A percentile compares a stretch with the other conserved stretches of the same genome.
Conservation (phyloP, 1,140 invertebrate species). For the Tachypleus tridentatus region DNA sequence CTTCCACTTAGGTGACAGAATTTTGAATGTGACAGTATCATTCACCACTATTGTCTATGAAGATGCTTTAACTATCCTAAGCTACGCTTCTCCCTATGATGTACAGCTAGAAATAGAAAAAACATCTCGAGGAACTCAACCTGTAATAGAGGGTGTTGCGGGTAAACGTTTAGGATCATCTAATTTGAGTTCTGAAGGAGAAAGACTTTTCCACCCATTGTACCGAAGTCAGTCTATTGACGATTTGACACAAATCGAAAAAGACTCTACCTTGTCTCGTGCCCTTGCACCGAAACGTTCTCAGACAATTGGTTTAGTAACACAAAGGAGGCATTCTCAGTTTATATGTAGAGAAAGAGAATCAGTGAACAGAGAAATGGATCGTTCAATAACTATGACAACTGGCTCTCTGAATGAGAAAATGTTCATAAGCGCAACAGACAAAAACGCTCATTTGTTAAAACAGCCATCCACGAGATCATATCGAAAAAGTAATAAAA, state of each 20-base stretch:
- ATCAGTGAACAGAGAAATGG: not conserved
- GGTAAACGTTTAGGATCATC: conserved; percentile 18
- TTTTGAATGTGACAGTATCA: conserved; percentile 69
- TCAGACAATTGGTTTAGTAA: conserved; percentile 8
- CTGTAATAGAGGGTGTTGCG: conserved; percentile 13
- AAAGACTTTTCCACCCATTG: conserved; percentile 46
- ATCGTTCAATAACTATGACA: not conserved
- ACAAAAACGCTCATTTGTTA: conserved; percentile 4
- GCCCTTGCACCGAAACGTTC: conserved; percentile 9
- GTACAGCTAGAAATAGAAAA: conserved; percentile 54
- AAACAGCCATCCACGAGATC: not conserved
- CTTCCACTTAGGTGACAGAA: conserved; percentile 57
- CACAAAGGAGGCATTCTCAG: conserved; percentile 8
- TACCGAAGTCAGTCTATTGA: conserved; percentile 55
- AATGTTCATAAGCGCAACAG: conserved; percentile 17
- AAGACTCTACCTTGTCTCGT: not conserved
- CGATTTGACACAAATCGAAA: conserved; percentile 37
- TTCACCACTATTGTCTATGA: conserved; percentile 80
- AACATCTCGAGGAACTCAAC: not conserved
- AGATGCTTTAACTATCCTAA: conserved; percentile 75
- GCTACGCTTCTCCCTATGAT: conserved; percentile 84
- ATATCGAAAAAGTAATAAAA: not conserved
- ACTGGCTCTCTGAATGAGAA: conserved; percentile 19
- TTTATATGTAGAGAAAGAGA: conserved; percentile 8
- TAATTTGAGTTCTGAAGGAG: conserved; percentile 11